Conservation (phyloP, 2,113 vertebrate genomes). For the Coturnix japonica region DNA sequence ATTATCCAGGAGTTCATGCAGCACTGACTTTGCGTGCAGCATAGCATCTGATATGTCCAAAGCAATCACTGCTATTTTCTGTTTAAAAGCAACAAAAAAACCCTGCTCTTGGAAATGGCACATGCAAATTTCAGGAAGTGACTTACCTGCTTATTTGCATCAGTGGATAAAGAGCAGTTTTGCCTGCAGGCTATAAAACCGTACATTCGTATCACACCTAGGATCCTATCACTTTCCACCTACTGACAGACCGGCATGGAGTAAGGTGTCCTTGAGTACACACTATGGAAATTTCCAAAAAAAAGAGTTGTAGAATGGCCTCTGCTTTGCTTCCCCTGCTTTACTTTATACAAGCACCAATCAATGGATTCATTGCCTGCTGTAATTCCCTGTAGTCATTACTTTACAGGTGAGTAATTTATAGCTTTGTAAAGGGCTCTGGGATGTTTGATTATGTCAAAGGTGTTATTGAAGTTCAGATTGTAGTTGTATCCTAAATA, state of each 20-base stretch:
- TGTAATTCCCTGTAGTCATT: conserved; percentile 73
- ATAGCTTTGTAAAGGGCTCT: conserved; percentile 70
- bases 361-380: conserved; percentile 66
- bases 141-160: conserved; percentile 54
- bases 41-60: background rate
- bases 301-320: background rate
- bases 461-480: conserved; percentile 74
- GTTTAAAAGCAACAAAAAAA: conserved; percentile 39
- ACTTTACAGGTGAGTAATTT: conserved; percentile 75
- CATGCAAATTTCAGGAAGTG: conserved; percentile 50
- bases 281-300: background rate
- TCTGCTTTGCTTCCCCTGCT: conserved; percentile 35
- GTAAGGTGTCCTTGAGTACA: background rate
- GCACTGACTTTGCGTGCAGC: background rate
- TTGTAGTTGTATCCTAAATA: conserved; percentile 72
- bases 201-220: background rate
- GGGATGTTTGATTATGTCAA: conserved; percentile 75
- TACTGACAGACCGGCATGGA: background rate
- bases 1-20: background rate
- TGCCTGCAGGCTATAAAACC: conserved; percentile 41
- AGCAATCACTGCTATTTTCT: conserved; percentile 29
- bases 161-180: conserved; percentile 49
- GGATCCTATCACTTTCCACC: background rate
- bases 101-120: background rate
- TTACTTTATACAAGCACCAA: conserved; percentile 43